Conservation (phyloP, 2,113 vertebrate species). For the Dasypus novemcinctus region DNA sequence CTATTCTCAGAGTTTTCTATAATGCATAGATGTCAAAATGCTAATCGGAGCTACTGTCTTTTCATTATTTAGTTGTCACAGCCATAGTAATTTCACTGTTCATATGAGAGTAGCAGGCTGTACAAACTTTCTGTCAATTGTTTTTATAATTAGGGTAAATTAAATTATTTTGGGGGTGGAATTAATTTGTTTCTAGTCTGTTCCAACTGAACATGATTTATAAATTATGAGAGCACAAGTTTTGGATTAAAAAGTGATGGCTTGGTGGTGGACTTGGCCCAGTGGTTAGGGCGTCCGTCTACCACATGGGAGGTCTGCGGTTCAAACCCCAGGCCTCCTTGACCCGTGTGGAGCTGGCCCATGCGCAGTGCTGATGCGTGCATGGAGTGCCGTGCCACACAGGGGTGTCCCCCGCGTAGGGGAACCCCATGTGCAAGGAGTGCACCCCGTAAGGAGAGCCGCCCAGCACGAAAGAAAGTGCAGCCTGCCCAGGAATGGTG, state of each 20-base stretch:
- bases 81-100: conserved; percentile 14
- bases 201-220: conserved; percentile 36
- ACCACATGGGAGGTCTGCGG: too few species aligned
- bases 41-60: conserved; percentile 21
- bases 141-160: conserved; percentile 56
- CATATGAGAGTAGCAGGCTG: background rate
- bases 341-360: too few species aligned
- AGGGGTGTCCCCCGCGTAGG: too few species aligned
- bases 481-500: too few species aligned
- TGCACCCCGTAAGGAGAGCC: too few species aligned
- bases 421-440: too few species aligned
- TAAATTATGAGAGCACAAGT: conserved; percentile 7
- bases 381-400: too few species aligned
- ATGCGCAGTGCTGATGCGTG: too few species aligned
- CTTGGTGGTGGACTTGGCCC: too few species aligned
- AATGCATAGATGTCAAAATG: conserved; percentile 30
- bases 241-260: background rate
- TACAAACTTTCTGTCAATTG: conserved; percentile 18
- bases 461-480: too few species aligned
- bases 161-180: background rate
- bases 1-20: conserved; percentile 18
- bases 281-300: too few species aligned
- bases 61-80: background rate
- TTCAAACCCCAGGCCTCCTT: too few species aligned
- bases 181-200: conserved; percentile 39